Conservation (phyloP, 2,113 vertebrate genomes). For the Scomber scombrus region DNA sequence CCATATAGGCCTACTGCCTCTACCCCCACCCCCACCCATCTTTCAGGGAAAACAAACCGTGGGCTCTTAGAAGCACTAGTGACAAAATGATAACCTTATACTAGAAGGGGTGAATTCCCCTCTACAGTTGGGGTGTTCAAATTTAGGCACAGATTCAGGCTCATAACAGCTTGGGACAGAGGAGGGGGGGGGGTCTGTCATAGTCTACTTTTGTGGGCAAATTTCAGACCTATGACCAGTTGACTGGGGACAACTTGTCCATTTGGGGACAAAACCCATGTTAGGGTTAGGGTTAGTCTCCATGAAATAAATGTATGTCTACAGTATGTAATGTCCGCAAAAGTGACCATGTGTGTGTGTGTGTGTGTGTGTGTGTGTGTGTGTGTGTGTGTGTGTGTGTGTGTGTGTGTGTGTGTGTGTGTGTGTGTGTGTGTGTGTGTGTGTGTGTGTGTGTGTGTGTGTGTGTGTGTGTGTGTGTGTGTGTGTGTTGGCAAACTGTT, state of each 20-base stretch:
- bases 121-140: constrained; percentile 3
- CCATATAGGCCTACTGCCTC: neutral
- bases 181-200: too few species aligned
- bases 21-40: neutral
- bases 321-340: too few species aligned
- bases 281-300: too few species aligned
- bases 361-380: too few species aligned
- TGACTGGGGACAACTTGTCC: too few species aligned
- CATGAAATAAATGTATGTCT: too few species aligned
- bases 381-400: too few species aligned
- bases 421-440: constrained; percentile 5
- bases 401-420: too few species aligned
- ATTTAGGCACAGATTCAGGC: constrained; percentile 25
- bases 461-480: constrained; percentile 14
- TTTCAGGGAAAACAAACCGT: neutral
- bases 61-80: constrained; percentile 11
- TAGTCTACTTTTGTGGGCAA: too few species aligned
- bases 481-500: constrained; percentile 49
- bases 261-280: too few species aligned
- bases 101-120: constrained; percentile 9
- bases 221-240: too few species aligned
- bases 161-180: constrained; percentile 38
- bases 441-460: constrained; percentile 36
- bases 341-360: too few species aligned
- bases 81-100: constrained; percentile 12